A percentile compares a stretch with the other conserved stretches of the same genome.
Conservation (phyloP, 2,797 vertebrate species). For the Pangasius mekongensis region DNA sequence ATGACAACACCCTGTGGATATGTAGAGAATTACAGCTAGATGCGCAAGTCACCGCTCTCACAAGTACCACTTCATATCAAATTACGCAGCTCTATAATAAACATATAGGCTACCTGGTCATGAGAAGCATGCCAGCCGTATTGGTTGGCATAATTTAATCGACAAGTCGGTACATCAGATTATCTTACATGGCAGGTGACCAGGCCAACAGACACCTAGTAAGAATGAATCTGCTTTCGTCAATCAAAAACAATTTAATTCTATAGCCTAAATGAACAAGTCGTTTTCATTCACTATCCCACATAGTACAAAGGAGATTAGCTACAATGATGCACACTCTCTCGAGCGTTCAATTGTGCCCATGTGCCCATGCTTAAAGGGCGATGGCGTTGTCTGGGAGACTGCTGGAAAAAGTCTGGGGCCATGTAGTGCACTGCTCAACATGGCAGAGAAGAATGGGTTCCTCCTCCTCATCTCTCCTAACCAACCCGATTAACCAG, state of each 20-base stretch:
- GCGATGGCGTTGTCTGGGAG: background rate
- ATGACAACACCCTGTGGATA: background rate
- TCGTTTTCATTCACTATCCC: background rate
- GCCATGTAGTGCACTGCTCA: background rate
- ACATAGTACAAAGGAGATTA: background rate
- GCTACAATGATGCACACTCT: background rate
- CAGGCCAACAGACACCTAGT: background rate
- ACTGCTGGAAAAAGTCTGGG: background rate
- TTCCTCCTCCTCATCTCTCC: background rate
- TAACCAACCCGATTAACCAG: background rate
- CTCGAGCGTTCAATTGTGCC: background rate
- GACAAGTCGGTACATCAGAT: background rate
- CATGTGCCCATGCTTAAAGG: background rate
- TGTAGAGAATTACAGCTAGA: background rate
- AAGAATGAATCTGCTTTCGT: background rate
- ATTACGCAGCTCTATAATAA: background rate
- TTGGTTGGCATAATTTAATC: background rate
- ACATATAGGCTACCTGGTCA: background rate
- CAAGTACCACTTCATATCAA: background rate
- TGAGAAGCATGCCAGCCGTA: background rate
- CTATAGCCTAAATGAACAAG: background rate
- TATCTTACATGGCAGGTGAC: background rate
- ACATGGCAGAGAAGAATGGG: background rate
- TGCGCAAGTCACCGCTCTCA: background rate
- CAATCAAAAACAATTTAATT: background rate